Conservation (phyloP, 2,113 vertebrate genomes). For the Pionites leucogaster region DNA sequence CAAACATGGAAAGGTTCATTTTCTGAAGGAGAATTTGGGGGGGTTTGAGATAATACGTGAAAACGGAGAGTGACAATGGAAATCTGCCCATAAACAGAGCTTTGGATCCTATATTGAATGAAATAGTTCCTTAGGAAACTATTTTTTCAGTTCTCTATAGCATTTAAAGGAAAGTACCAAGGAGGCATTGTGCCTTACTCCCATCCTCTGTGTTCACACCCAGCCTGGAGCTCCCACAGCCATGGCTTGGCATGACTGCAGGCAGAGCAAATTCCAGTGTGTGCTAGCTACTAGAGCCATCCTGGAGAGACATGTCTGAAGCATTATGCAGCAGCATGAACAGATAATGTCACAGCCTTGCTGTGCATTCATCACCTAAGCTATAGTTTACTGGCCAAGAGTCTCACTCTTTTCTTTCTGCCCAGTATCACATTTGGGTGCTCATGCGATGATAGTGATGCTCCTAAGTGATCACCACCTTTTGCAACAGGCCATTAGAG, state of each 20-base stretch:
- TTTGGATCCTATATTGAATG: background rate
- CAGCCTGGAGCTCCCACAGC: background rate
- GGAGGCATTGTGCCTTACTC: background rate
- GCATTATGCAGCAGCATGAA: background rate
- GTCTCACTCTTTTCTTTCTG: background rate
- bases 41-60: background rate
- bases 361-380: background rate
- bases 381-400: background rate
- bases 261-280: background rate
- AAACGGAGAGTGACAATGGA: background rate
- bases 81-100: background rate
- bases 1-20: background rate
- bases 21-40: background rate
- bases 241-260: rapidly evolving
- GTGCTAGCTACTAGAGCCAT: background rate
- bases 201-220: rapidly evolving
- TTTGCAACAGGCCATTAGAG: background rate
- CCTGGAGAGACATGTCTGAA: rapidly evolving
- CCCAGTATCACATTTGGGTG: rapidly evolving
- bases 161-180: background rate
- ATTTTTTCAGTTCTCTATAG: background rate
- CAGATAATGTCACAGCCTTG: background rate
- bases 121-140: background rate
- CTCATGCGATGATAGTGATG: background rate
- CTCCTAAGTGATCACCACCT: background rate